Evolutionary conservation across 2,888 invertebrate species (phyloP).

Genomic region (Eupithecia subfuscata): DNA sequence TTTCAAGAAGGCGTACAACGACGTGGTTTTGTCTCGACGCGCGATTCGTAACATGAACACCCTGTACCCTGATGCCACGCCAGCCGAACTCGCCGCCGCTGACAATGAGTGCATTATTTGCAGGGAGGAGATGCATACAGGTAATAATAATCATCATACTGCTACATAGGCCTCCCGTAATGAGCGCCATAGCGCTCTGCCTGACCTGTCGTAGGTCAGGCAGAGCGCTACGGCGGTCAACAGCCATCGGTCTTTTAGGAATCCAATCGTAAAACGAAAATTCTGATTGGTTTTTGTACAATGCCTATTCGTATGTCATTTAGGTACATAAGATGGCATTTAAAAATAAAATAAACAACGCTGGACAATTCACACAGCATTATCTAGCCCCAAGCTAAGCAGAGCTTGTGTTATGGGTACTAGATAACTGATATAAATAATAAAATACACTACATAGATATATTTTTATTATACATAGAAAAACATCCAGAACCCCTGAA

Average conservation of each 20-base stretch:
- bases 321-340: no score
- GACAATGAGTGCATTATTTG: slow-evolving; percentile 99
- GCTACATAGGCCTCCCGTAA: not conserved
- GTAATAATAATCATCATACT: slow-evolving; percentile 51
- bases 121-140: slow-evolving; percentile 91
- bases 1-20: slow-evolving; percentile 98
- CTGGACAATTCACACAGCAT: no score
- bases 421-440: no score
- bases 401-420: no score
- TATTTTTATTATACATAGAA: no score
- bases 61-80: slow-evolving; percentile 97
- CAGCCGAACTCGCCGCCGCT: slow-evolving; percentile 94
- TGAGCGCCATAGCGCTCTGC: not conserved
- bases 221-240: no score
- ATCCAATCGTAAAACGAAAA: no score
- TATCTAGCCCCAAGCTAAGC: no score
- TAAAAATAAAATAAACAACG: no score
- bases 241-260: no score
- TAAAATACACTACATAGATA: no score
- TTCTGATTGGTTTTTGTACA: not conserved
- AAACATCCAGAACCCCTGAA: no score
- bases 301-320: not conserved
- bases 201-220: not conserved
- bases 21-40: slow-evolving; percentile 97
- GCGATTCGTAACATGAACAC: slow-evolving; percentile 99